Evolutionary conservation across 2,113 vertebrate species (phyloP), one percentile per base, ranked within the genome.

Genomic region (Arvicanthis niloticus): DNA sequence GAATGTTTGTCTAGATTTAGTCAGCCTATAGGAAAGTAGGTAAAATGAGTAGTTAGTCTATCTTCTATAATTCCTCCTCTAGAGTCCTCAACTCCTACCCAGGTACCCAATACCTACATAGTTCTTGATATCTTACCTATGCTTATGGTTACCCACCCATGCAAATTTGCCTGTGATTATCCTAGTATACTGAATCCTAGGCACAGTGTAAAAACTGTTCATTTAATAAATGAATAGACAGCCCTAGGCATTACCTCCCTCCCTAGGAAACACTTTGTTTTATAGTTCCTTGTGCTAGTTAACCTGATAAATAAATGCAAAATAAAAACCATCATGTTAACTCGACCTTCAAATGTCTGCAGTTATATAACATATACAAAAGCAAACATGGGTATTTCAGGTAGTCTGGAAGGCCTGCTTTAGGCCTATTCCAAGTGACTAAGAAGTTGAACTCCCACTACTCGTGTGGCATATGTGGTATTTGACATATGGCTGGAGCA

Each of bases 281-380:
- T 67, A 93, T 17, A 80, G 12, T 12, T 70, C 11, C 37, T 3
- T 75, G 70, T 56, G 2, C 62, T 70, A 90, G 11, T 40, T 78
- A 89, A 90, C 93, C 37, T 95, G 24, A 86, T 48, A 86, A 86
- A 93, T 65, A 68, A 86, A 68, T 88, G 91, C 2, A 93, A 89
- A 94, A 53, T 91, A 94, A 92, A 10, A 21, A 85, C 62, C 58
- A 73, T 85, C 51, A 5, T 91, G 22, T 42, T 48, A 89, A 37
- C 3, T 68, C 10, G 72, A 11, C 12, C 16, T 84, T 8, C 78
- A 86, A 90, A 89, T 24, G 85, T 72, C 11, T 70, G 8, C 8
- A 91, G 78, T 94, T 82, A n/a, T 31, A 67, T 58, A 84, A 16
- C 7, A 2, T 65, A 16, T 56, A 82, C 7, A 73, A 65, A 87